A percentile compares a stretch with the other conserved stretches of the same genome.
phyloP scores from a whole-genome alignment of 2,797 vertebrate genomes.

The Acestrorhynchus altus region DNA sequence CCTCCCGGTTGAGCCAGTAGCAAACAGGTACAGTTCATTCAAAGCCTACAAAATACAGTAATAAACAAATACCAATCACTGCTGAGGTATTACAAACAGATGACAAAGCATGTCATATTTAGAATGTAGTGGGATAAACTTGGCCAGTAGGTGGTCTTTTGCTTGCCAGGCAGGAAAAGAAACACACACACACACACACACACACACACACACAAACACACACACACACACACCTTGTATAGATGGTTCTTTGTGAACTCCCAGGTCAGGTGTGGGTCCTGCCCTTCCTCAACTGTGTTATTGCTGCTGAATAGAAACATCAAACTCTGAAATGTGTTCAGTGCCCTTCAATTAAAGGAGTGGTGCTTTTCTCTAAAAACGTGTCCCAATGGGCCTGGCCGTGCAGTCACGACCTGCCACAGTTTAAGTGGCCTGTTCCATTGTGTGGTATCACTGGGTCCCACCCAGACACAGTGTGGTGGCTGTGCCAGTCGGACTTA shows the following conservation, averaged over 20 bases:
- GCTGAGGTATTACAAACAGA: not conserved
- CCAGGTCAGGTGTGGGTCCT: slow-evolving; percentile 48
- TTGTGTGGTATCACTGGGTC: slow-evolving; percentile 48
- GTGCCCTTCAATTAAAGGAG: slow-evolving; percentile 55
- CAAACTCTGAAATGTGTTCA: slow-evolving; percentile 56
- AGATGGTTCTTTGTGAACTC: slow-evolving; percentile 38
- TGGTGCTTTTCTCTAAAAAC: slow-evolving; percentile 41
- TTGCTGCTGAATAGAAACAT: slow-evolving; percentile 52
- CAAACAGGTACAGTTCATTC: not conserved
- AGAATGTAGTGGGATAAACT: slow-evolving; percentile 9
- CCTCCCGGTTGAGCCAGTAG: not conserved
- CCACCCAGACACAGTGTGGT: slow-evolving; percentile 23
- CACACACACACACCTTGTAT: slow-evolving; percentile 27
- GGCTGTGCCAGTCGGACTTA: slow-evolving; percentile 23
- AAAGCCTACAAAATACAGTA: not conserved
- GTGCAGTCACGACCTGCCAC: slow-evolving; percentile 6
- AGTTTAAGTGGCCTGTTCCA: slow-evolving; percentile 37
- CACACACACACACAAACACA: slow-evolving; percentile 15
- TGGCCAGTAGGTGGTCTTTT: slow-evolving; percentile 31
- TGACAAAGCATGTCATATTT: slow-evolving; percentile 23
- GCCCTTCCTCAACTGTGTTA: slow-evolving; percentile 54
- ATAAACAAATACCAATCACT: not conserved
- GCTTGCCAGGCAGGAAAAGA: slow-evolving; percentile 38
- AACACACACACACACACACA: slow-evolving; percentile 33
- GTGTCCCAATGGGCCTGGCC: slow-evolving; percentile 29